phyloP scores from a whole-genome alignment of 2,888 invertebrate genomes.

The Drosophila algonquin region DNA sequence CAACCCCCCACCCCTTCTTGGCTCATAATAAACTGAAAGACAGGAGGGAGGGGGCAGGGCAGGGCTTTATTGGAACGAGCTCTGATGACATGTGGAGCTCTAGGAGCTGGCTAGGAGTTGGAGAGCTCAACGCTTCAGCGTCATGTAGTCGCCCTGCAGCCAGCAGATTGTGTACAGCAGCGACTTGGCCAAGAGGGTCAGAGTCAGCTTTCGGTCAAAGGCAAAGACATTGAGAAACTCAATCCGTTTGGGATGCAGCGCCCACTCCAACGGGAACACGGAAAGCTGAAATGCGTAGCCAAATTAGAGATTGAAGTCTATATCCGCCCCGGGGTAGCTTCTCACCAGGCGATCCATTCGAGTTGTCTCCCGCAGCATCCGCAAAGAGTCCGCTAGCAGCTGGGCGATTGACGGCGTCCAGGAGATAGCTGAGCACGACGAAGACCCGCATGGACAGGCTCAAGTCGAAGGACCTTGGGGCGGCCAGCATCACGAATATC shows the following conservation, averaged over 20 bases:
- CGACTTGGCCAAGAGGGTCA: slow-evolving; percentile 34
- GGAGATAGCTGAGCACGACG: slow-evolving; percentile 26
- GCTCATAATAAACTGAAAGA: slow-evolving; percentile 14
- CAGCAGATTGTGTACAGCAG: slow-evolving; percentile 42
- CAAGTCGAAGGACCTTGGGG: slow-evolving; percentile 17
- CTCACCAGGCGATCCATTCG: slow-evolving; percentile 25
- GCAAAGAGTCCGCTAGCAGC: slow-evolving; percentile 9
- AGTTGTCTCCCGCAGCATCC: slow-evolving; percentile 13
- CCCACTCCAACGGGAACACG: slow-evolving; percentile 17
- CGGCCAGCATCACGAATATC: slow-evolving; percentile 30
- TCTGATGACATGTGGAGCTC: background rate
- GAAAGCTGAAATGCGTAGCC: slow-evolving; percentile 21
- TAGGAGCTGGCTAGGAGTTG: background rate
- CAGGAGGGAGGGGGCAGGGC: too few species aligned
- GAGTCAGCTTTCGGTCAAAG: slow-evolving; percentile 43
- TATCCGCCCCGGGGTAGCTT: background rate
- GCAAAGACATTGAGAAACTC: slow-evolving; percentile 37
- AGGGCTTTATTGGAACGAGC: slow-evolving; percentile 4
- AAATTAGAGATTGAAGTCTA: background rate
- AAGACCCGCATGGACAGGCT: slow-evolving; percentile 13
- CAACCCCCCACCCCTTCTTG: background rate
- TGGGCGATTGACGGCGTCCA: slow-evolving; percentile 24
- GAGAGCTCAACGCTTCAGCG: slow-evolving; percentile 24
- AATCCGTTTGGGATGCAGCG: slow-evolving; percentile 32
- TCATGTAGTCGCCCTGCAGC: slow-evolving; percentile 42